phyloP scores from a whole-genome alignment of 1,140 invertebrate genomes.

The Metaphire vulgaris region DNA sequence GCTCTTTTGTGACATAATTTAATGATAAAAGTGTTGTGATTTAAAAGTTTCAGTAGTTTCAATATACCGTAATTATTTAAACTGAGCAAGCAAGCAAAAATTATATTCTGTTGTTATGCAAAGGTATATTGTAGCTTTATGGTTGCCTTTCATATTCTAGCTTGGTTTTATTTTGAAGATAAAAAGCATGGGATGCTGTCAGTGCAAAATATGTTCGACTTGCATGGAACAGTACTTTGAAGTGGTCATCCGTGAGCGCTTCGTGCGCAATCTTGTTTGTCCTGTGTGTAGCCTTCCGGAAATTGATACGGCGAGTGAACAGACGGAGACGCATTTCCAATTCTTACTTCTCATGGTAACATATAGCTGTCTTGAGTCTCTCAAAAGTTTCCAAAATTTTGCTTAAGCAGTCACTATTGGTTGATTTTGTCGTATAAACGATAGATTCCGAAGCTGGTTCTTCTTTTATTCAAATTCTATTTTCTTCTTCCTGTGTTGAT shows the following conservation, averaged over 20 bases:
- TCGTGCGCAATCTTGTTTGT: conserved; percentile 82
- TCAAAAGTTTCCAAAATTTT: not conserved
- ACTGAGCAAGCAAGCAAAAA: too few species aligned
- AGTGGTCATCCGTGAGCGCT: conserved; percentile 80
- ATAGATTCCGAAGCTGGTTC: conserved; percentile 20
- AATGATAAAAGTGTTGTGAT: too few species aligned
- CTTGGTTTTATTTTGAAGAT: conserved; percentile 36
- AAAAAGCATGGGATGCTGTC: conserved; percentile 38
- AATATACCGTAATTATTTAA: too few species aligned
- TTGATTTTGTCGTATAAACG: not conserved
- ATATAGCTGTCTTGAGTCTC: conserved; percentile 51
- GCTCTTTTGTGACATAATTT: too few species aligned
- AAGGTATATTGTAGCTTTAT: too few species aligned
- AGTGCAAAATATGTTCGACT: conserved; percentile 62
- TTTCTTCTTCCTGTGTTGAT: too few species aligned
- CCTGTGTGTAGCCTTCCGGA: conserved; percentile 85
- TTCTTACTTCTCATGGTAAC: conserved; percentile 88
- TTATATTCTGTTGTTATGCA: too few species aligned
- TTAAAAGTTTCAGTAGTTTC: too few species aligned
- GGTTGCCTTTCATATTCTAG: too few species aligned
- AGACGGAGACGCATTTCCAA: conserved; percentile 59
- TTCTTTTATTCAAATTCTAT: too few species aligned
- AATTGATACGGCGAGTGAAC: conserved; percentile 49
- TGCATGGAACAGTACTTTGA: conserved; percentile 87
- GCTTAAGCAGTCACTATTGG: not conserved